Base-by-base conservation (phyloP, 1,140 invertebrate species). In the Acromyrmex echinatior region DNA sequence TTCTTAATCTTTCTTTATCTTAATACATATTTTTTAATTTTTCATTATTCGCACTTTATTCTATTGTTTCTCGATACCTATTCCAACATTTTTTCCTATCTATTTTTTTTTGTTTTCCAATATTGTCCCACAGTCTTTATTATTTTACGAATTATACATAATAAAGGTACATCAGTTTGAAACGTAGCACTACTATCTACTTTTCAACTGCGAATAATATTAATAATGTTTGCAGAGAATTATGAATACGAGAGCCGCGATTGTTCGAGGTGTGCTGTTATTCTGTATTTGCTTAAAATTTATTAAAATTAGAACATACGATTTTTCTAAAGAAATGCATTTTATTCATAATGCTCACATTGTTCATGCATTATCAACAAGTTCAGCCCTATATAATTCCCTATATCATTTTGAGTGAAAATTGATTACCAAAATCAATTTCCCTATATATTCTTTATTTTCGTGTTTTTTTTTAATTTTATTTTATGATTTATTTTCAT, bases 261-360 rank as follows among this genome's bases (percentile, higher is more conserved):
- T 66, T 56, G 53, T 49, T 86, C 70, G 21, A 18, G 31, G 7
- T 84, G 84, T 90, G 53, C 28, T 58, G 31, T 60, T 76, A 31
- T 28, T 70, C 73, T 45, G 84, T 71, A 88, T 45, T 45, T 87
- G 90, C 90, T 91, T 91, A 90, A 91, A 90, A 89, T 86, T 85
- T 25, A 25, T 25, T 25, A 25, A 25, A 25, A 25, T 25, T 90
- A 92, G 84, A 68, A 51, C 4, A 81, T 90, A 78, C 51, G 70
- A 79, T 87, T 89, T 89, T 91, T 80, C 39, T 16, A 1, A 56
- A 31, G 25, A 28, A 51, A 25, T 2, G 16, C 2, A 6, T 18
- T 25, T 12, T 18, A n/a, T 18, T 25, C 21, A 21, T 12, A 63
- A 28, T n/a, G 1, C 5, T 31, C 10, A 58, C 14, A 3, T 45